Evolutionary conservation across 2,888 invertebrate species (phyloP).

Genomic region (Automeris io): DNA sequence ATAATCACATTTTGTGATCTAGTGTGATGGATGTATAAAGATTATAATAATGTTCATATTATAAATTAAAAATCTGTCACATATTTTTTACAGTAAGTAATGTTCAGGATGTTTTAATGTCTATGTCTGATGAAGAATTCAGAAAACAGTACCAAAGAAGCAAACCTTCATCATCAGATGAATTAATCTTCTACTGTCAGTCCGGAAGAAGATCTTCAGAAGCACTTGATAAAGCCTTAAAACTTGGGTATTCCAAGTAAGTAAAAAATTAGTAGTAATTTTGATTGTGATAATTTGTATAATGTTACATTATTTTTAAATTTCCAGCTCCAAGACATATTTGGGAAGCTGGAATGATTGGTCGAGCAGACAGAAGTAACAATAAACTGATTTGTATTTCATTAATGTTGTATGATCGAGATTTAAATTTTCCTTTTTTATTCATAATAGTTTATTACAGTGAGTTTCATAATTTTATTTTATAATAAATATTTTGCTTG

Average conservation of each 20-base stretch:
- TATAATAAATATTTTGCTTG: no score
- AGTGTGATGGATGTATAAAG: no score
- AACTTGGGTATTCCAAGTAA: conserved; percentile 64
- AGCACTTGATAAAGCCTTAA: conserved; percentile 57
- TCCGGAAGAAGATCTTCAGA: conserved; percentile 54
- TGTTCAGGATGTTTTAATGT: conserved; percentile 42
- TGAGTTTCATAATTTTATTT: no score
- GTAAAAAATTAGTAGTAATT: conserved; percentile 9
- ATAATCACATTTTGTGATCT: no score
- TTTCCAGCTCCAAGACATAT: conserved; percentile 66
- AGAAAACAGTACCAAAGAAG: conserved; percentile 41
- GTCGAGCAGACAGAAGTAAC: conserved; percentile 48
- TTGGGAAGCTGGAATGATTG: conserved; percentile 70
- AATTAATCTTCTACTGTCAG: conserved; percentile 64
- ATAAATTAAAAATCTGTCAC: background rate
- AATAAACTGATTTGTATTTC: no score
- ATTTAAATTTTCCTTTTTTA: no score
- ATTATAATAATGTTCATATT: background rate
- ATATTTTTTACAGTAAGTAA: conserved; percentile 39
- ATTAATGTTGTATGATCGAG: no score
- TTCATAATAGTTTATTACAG: no score
- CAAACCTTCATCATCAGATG: conserved; percentile 54
- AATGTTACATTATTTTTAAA: conserved; percentile 10
- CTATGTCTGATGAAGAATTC: conserved; percentile 62
- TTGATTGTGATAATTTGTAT: background rate